Evolutionary conservation across 1,140 invertebrate genomes (phyloP), one percentile per base, ranked within the genome.

Genomic region (Bombyx mori): DNA sequence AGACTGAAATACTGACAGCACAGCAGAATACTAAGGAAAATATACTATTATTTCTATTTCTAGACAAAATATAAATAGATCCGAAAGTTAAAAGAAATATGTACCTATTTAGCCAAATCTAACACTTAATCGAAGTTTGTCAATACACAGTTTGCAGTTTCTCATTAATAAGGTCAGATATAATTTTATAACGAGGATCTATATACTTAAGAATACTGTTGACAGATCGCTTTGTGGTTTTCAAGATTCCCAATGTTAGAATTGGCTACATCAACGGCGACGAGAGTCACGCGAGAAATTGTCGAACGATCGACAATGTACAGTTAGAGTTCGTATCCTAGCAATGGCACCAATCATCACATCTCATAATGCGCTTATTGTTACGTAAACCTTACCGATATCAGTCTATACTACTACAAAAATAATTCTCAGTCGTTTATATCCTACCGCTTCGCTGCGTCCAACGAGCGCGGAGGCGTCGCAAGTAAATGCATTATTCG

Each of bases 391-490:
- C 76, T 74, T 77, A 84, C 81, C 68, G 73, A 80, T 86, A 86
- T 86, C 83, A 86, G 83, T 86, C 83, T 86, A 86, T 82, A 74
- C 83, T 83, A 86, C 83, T 86, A 86, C 77, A 86, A 86, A 86
- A 86, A 86, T 86, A 86, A 83, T 79, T 83, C 77, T 86, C 83
- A 86, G 83, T 86, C 83, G 75, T 81, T 80, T 82, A 83, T 79
- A 68, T 53, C 66, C 79, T 81, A 82, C 71, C 63, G 77, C 72
- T 78, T 55, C 73, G 77, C 70, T 65, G 71, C 73, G 67, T 73
- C 66, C 63, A 74, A 64, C 68, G 73, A 80, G 4, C 26, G 4
- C 26, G 65, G 42, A 9, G 75, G 72, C 71, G 69, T 71, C 74
- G 72, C 73, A 78, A 73, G 70, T 78, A 83, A 80, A 81, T 85